A percentile compares a stretch with the other conserved stretches of the same genome.
Conservation (phyloP, 2,113 vertebrate species). For the Sapajus apella region DNA sequence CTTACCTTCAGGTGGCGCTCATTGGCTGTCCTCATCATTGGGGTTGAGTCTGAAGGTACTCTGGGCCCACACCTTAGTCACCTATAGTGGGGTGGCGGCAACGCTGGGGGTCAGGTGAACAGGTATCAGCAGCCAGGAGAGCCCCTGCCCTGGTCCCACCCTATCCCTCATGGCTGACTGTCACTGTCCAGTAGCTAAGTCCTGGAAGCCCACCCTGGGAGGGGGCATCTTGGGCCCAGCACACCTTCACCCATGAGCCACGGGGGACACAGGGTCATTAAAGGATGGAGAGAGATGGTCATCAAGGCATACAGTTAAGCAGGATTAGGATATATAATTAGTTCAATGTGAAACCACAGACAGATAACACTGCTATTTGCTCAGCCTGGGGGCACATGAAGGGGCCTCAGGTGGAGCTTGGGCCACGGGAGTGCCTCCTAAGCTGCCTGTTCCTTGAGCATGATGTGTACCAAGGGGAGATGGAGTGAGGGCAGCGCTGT, state of each 20-base stretch:
- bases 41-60: no score
- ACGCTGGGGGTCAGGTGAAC: neutral
- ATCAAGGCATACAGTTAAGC: neutral
- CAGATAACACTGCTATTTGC: neutral
- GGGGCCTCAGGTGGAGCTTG: no score
- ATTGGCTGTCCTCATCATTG: no score
- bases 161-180: no score
- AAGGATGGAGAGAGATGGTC: neutral
- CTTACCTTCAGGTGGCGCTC: no score
- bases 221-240: neutral
- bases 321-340: no score
- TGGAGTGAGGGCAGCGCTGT: no score
- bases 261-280: neutral
- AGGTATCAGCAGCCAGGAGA: neutral
- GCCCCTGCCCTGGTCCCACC: no score
- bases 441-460: no score
- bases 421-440: no score
- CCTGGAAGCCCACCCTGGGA: neutral
- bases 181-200: neutral
- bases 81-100: conserved; percentile 77
- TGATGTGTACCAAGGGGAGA: no score
- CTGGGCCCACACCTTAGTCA: conserved; percentile 92
- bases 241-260: neutral
- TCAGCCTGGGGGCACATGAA: neutral
- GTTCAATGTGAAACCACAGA: neutral